phyloP scores from a whole-genome alignment of 2,888 invertebrate species.

The Drosophila cognata region DNA sequence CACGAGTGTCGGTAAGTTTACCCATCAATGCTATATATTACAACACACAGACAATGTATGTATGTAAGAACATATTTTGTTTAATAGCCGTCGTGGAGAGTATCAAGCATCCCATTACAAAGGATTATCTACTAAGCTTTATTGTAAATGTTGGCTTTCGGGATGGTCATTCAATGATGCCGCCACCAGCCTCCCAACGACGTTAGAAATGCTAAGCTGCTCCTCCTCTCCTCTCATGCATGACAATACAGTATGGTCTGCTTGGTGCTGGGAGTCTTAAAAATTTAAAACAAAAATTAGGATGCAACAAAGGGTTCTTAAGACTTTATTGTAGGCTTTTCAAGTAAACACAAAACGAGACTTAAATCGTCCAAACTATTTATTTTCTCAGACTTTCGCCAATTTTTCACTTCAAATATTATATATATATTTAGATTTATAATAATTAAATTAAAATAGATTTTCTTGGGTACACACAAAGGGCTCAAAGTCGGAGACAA shows the following conservation, averaged over 20 bases:
- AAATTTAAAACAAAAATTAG: too few relatives aligned
- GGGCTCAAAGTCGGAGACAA: conserved; percentile 91
- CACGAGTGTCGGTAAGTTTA: conserved; percentile 89
- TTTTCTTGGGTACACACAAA: too few relatives aligned
- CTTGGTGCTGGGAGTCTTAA: too few relatives aligned
- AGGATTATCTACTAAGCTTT: conserved; percentile 90
- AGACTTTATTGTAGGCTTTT: too few relatives aligned
- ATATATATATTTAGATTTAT: too few relatives aligned
- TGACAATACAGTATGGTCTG: too few relatives aligned
- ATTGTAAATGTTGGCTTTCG: conserved; percentile 89
- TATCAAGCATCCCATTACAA: conserved; percentile 94
- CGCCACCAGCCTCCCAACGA: conserved; percentile 86
- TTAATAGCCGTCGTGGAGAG: conserved; percentile 92
- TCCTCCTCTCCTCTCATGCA: conserved; percentile 6
- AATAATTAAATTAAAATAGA: too few relatives aligned
- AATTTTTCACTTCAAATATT: too few relatives aligned
- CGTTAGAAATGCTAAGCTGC: conserved; percentile 35
- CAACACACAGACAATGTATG: conserved; percentile 68
- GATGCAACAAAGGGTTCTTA: too few relatives aligned
- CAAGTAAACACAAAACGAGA: too few relatives aligned
- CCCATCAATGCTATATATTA: background rate
- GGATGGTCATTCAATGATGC: conserved; percentile 90
- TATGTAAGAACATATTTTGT: background rate
- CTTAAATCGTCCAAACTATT: too few relatives aligned
- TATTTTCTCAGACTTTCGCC: too few relatives aligned